Conservation (phyloP, 2,888 invertebrate species). For the Liopterus haemorrhoidalis region DNA sequence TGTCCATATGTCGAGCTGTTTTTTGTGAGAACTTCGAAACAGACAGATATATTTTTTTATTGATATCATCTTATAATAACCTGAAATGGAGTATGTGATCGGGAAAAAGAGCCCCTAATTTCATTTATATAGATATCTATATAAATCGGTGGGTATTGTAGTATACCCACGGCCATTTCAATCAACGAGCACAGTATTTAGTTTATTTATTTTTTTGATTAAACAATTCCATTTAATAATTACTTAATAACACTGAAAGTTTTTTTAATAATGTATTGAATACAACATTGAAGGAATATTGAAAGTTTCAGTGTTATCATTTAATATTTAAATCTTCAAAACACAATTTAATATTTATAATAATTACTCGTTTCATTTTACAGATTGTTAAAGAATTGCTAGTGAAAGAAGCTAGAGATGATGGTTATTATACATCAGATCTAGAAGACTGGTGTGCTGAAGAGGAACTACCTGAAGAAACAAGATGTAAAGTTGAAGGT, state of each 20-base stretch:
- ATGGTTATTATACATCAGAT: conserved; percentile 45
- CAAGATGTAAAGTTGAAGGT: conserved; percentile 87
- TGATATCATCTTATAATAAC: too few species aligned
- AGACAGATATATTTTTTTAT: too few species aligned
- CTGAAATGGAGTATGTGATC: too few species aligned
- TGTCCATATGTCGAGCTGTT: too few species aligned
- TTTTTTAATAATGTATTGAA: conserved; percentile 12
- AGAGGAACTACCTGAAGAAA: conserved; percentile 82
- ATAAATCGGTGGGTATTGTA: conserved; percentile 8
- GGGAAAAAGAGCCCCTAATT: too few species aligned
- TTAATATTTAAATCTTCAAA: too few species aligned
- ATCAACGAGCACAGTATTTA: background rate
- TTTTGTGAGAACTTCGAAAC: too few species aligned
- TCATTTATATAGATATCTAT: too few species aligned
- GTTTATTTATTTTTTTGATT: conserved; percentile 11
- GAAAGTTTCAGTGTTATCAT: conserved; percentile 3
- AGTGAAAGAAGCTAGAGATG: conserved; percentile 68
- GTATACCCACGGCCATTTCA: conserved; percentile 2
- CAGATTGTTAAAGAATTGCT: conserved; percentile 91
- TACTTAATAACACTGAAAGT: background rate
- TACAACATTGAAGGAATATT: conserved; percentile 5
- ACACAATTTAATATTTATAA: conserved; percentile 3
- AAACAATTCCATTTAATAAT: conserved; percentile 11
- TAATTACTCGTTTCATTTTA: conserved; percentile 22
- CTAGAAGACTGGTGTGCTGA: conserved; percentile 76